Evolutionary conservation across 2,888 invertebrate species (phyloP), one percentile per base, ranked within the genome.

Genomic region (Drosophila helvetica): DNA sequence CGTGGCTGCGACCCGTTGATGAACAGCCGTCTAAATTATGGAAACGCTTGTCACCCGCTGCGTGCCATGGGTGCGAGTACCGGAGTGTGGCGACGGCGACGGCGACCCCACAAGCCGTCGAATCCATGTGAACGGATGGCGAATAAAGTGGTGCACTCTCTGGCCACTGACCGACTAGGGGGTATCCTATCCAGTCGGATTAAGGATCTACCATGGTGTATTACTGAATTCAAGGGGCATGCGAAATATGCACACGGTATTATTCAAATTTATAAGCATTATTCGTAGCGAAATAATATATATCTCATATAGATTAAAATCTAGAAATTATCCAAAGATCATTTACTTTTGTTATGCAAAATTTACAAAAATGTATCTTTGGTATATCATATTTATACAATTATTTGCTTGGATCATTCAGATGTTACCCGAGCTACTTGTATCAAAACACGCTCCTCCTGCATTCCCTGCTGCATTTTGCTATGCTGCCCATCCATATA

Each of bases 1-100:
- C 75, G 72, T 80, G 78, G 71, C 69, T 77, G 66, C 54, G 60
- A 45, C 46, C 62, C 64, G 75, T 60, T 83, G 83, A 83, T 83
- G 83, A 83, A 88, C 80, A 88, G 88, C 86, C 80, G 83, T 83
- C 83, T 78, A 86, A 83, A 88, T 83, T 86, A 83, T 85, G 78
- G 78, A 86, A 75, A 86, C 81, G 79, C 79, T 77, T 90, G 90
- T 89, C 90, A 90, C 90, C 90, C 89, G 90, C 90, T 90, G 90
- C 60, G 89, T 74, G 67, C 65, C 55, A 56, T 56, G 66, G 66
- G 68, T 66, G 68, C 48, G 43, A 64, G 64, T 62, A 19, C 46
- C 42, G 50, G 50, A 58, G 67, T 62, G 63, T 15, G 64, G 47
- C 71, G 25, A 25, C 8, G 22, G 22, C 5, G 22, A 22, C 6